phyloP scores from a whole-genome alignment of 2,113 vertebrate species.

The Cephalopholis sonnerati region DNA sequence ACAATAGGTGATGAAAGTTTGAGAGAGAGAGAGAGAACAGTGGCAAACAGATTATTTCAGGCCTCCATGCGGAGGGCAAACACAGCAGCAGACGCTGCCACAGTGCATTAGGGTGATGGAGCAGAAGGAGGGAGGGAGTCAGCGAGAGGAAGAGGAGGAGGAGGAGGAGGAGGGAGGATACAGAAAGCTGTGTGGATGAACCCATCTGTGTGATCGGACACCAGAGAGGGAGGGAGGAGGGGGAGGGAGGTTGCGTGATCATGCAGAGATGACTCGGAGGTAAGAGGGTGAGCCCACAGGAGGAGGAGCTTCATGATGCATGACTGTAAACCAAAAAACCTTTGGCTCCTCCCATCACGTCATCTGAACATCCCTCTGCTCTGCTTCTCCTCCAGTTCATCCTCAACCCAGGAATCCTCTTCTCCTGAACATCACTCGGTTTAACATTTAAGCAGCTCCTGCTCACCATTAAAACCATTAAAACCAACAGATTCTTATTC shows the following conservation, averaged over 20 bases:
- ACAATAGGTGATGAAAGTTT: constrained; percentile 11
- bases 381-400: constrained; percentile 24
- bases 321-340: constrained; percentile 24
- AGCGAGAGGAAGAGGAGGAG: not conserved
- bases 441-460: not conserved
- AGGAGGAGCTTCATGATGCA: constrained; percentile 37
- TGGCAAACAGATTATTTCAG: constrained; percentile 60
- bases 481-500: not conserved
- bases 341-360: constrained; percentile 22
- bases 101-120: constrained; percentile 78
- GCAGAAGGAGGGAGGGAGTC: constrained; percentile 42
- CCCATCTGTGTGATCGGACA: constrained; percentile 63
- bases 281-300: constrained; percentile 26
- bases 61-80: constrained; percentile 55
- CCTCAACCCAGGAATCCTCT: not conserved
- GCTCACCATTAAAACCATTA: not conserved
- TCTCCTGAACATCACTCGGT: not conserved
- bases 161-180: not conserved
- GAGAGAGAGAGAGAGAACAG: not conserved
- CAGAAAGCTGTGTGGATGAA: constrained; percentile 43
- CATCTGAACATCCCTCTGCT: constrained; percentile 27
- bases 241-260: constrained; percentile 61
- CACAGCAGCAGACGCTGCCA: constrained; percentile 69
- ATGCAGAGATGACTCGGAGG: constrained; percentile 38
- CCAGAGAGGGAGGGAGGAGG: not conserved